Percentiles rank a stretch among this genome's conserved stretches.
Evolutionary conservation across 2,888 invertebrate species (phyloP).

Genomic region (Sinohyriopsis cumingii): DNA sequence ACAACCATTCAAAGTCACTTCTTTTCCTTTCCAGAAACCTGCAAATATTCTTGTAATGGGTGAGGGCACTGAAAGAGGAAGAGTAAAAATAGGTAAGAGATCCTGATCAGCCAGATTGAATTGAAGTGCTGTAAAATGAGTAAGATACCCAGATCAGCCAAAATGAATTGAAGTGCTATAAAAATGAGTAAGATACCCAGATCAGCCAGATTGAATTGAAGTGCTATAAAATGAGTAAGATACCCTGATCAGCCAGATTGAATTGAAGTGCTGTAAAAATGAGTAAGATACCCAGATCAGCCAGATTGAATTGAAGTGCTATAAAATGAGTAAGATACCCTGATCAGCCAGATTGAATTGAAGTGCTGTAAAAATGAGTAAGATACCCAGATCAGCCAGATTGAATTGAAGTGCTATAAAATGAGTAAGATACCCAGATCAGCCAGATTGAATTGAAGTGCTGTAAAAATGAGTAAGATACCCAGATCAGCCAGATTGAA

Average conservation of each 20-base stretch:
- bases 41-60: constrained; percentile 99
- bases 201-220: background rate
- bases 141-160: constrained; percentile 29
- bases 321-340: constrained; percentile 81
- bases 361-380: constrained; percentile 85
- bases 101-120: background rate
- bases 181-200: constrained; percentile 79
- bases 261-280: constrained; percentile 88
- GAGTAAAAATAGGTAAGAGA: constrained; percentile 86
- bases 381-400: constrained; percentile 5
- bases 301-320: background rate
- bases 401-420: background rate
- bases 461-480: constrained; percentile 84
- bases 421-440: background rate
- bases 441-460: background rate
- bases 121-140: constrained; percentile 81
- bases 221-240: background rate
- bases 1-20: no score
- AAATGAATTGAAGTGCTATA: constrained; percentile 73
- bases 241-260: background rate
- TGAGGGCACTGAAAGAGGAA: constrained; percentile 95
- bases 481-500: background rate
- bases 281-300: constrained; percentile 56
- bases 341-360: background rate
- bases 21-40: constrained; percentile 82